Evolutionary conservation across 2,797 vertebrate species (phyloP).

Genomic region (Peromyscus nudipes): DNA sequence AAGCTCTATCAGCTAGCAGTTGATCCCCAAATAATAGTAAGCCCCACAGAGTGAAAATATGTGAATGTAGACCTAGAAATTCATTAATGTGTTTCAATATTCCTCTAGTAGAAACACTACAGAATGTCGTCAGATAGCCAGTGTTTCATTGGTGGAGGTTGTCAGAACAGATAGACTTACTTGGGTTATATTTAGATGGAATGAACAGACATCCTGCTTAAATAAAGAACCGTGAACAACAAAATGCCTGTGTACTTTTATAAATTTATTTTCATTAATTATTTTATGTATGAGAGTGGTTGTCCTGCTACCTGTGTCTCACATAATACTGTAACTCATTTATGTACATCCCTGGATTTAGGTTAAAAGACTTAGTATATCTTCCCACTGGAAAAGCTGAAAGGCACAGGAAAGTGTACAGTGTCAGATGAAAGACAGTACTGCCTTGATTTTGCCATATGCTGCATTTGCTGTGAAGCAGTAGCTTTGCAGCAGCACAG

Average conservation of each 20-base stretch:
- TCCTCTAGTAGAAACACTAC: background rate
- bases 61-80: background rate
- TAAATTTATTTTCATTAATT: background rate
- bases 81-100: background rate
- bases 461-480: background rate
- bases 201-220: background rate
- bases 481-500: background rate
- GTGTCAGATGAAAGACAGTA: background rate
- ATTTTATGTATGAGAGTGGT: background rate
- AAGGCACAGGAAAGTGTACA: background rate
- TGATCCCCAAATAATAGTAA: background rate
- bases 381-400: background rate
- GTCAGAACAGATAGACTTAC: background rate
- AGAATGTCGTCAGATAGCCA: background rate
- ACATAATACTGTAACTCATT: background rate
- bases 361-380: background rate
- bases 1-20: background rate
- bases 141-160: background rate
- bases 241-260: background rate
- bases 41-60: background rate
- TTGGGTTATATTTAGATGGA: background rate
- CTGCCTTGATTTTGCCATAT: background rate
- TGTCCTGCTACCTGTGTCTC: background rate
- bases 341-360: background rate
- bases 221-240: background rate